phyloP scores from a whole-genome alignment of 2,113 vertebrate genomes.

The Neolamprologus kungweensis region DNA sequence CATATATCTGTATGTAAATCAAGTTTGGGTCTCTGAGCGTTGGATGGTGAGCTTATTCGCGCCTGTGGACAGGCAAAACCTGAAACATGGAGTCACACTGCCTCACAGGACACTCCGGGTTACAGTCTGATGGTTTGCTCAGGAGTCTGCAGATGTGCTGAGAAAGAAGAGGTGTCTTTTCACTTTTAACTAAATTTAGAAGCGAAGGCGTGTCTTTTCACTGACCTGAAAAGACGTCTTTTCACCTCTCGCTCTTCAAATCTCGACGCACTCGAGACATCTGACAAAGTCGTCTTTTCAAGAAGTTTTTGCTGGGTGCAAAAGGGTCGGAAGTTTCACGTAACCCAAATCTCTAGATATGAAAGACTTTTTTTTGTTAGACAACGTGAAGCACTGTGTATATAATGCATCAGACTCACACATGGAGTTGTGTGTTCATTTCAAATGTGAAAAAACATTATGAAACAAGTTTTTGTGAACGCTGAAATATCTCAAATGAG shows the following conservation, averaged over 20 bases:
- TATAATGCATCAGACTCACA: neutral
- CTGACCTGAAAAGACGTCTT: neutral
- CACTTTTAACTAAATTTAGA: neutral
- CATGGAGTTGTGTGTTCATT: neutral
- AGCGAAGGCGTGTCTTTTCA: neutral
- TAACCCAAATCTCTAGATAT: neutral
- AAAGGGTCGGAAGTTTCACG: neutral
- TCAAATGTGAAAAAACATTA: neutral
- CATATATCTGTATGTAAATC: neutral
- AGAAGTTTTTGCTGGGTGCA: neutral
- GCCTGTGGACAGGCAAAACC: neutral
- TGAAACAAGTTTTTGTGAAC: neutral
- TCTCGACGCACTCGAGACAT: neutral
- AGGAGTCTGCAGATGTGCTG: neutral
- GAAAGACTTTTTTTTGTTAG: neutral
- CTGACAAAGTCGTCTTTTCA: neutral
- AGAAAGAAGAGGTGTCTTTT: neutral
- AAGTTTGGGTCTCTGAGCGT: accelerated
- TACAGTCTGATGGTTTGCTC: neutral
- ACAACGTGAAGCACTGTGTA: neutral
- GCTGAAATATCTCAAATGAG: neutral
- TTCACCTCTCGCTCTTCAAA: neutral
- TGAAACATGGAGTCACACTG: neutral
- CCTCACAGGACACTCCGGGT: neutral
- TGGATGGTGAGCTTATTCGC: neutral